Conservation (phyloP, 2,113 vertebrate species). For the Zosterops hypoxanthus region DNA sequence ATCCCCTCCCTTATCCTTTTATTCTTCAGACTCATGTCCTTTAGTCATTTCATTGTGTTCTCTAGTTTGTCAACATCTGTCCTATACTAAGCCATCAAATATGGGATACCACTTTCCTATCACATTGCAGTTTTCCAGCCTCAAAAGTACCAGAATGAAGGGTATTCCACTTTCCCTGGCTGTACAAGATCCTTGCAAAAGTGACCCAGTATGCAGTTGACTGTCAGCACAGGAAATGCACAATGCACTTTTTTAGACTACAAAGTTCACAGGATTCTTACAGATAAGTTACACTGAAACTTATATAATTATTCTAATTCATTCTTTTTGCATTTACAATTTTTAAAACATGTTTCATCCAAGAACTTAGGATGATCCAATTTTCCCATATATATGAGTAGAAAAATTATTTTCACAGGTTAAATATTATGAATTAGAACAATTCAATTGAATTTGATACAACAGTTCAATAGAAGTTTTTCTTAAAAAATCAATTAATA, state of each 20-base stretch:
- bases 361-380: neutral
- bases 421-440: neutral
- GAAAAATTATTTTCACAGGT: neutral
- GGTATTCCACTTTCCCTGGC: neutral
- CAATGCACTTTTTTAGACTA: neutral
- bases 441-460: neutral
- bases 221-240: neutral
- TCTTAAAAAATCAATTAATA: neutral
- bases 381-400: neutral
- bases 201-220: neutral
- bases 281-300: neutral
- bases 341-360: neutral
- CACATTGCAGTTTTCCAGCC: neutral
- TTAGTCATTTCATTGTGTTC: neutral
- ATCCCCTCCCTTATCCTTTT: neutral
- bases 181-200: neutral
- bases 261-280: neutral
- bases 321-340: neutral
- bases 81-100: neutral
- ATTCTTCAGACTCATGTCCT: neutral
- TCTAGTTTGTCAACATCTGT: neutral
- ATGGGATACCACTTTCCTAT: neutral
- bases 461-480: neutral
- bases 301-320: neutral
- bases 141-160: neutral